Conservation (phyloP, 2,113 vertebrate species). For the Onychostoma macrolepis region DNA sequence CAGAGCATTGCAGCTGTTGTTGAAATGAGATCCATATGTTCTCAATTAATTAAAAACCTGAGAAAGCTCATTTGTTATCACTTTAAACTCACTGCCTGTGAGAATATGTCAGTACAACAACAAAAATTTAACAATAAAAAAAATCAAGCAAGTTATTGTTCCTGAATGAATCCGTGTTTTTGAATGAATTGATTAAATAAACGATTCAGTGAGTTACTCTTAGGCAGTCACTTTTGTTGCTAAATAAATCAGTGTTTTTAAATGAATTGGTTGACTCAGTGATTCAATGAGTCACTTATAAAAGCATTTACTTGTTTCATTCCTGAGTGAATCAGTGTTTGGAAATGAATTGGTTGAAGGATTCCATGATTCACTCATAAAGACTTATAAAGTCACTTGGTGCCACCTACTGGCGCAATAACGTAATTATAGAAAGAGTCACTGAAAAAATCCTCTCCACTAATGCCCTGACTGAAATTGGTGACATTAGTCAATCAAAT, state of each 20-base stretch:
- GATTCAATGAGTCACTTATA: not conserved
- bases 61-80: conserved; percentile 37
- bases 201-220: not conserved
- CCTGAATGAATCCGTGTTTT: too few relatives aligned
- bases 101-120: not conserved
- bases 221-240: not conserved
- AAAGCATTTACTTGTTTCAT: not conserved
- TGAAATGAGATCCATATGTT: conserved; percentile 63
- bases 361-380: not conserved
- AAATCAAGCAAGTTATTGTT: not conserved
- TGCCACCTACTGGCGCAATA: not conserved
- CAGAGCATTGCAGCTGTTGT: conserved; percentile 58
- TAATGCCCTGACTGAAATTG: too few relatives aligned
- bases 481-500: not conserved
- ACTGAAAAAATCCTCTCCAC: not conserved
- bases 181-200: not conserved
- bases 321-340: too few relatives aligned
- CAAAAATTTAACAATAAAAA: not conserved
- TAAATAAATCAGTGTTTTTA: not conserved
- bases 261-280: not conserved
- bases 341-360: not conserved
- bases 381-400: not conserved
- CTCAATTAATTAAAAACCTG: conserved; percentile 57
- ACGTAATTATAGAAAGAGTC: not conserved
- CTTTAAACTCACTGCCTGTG: not conserved